Evolutionary conservation across 2,113 vertebrate genomes (phyloP).

Genomic region (Poicephalus meyeri): DNA sequence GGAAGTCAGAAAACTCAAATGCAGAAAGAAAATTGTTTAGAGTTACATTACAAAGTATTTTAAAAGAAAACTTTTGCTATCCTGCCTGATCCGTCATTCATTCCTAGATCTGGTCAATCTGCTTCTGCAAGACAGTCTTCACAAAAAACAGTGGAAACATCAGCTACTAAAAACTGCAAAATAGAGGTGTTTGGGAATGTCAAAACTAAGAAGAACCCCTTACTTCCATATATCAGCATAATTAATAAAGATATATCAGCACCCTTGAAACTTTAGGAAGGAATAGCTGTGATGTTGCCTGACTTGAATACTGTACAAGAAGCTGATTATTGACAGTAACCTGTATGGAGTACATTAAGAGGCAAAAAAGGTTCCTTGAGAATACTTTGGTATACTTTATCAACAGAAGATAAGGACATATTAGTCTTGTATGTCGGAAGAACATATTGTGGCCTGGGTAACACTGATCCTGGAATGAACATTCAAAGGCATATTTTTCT

Average conservation of each 20-base stretch:
- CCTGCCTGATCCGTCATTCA: background rate
- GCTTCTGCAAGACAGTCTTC: background rate
- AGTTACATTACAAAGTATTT: background rate
- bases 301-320: background rate
- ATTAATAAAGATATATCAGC: background rate
- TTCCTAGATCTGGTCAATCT: background rate
- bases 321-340: background rate
- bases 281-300: background rate
- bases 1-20: background rate
- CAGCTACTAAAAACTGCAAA: background rate
- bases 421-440: background rate
- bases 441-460: background rate
- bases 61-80: background rate
- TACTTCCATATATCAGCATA: background rate
- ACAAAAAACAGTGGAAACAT: background rate
- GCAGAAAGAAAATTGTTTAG: background rate
- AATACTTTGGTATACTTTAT: background rate
- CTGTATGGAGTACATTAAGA: background rate
- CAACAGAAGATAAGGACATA: background rate
- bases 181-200: background rate
- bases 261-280: background rate
- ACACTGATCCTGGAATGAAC: background rate
- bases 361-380: background rate
- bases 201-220: background rate
- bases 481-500: background rate